These are phyloP conservation scores for Adelognathus sp. DNA, from an alignment of 2,888 invertebrate species.

Conservation along the genomic window DNA sequence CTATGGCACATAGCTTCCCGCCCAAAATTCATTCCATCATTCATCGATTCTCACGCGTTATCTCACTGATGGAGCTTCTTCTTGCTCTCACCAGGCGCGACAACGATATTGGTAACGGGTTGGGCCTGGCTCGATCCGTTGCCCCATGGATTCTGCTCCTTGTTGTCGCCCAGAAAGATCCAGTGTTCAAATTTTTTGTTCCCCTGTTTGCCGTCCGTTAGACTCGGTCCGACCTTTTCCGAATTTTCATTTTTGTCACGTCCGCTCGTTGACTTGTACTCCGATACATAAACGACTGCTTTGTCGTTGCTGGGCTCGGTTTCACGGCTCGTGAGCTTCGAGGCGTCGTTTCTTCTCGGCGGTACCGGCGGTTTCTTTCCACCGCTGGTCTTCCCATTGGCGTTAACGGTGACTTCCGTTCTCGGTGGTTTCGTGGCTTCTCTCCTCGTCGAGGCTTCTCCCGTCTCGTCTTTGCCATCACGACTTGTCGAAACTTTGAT, in stretches of 20 bases:
- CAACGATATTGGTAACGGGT: constrained; percentile 75
- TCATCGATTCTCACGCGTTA: background rate
- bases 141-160: constrained; percentile 74
- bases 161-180: constrained; percentile 76
- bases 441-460: constrained; percentile 32
- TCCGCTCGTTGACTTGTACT: constrained; percentile 69
- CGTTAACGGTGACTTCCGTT: constrained; percentile 68
- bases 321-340: constrained; percentile 70
- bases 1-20: constrained; percentile 64
- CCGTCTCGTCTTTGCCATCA: constrained; percentile 49
- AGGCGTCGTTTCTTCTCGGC: constrained; percentile 80
- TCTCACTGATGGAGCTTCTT: constrained; percentile 62
- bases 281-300: constrained; percentile 78
- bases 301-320: constrained; percentile 69
- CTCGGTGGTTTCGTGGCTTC: constrained; percentile 60
- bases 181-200: constrained; percentile 78
- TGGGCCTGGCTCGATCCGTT: constrained; percentile 73
- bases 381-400: constrained; percentile 74
- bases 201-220: constrained; percentile 29
- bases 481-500: constrained; percentile 85
- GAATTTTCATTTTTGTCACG: constrained; percentile 46
- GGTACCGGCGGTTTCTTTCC: constrained; percentile 82
- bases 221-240: constrained; percentile 49
- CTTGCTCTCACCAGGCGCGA: constrained; percentile 69
- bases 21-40: constrained; percentile 29